Conservation (phyloP, 2,113 vertebrate genomes). For the Corynorhinus townsendii region DNA sequence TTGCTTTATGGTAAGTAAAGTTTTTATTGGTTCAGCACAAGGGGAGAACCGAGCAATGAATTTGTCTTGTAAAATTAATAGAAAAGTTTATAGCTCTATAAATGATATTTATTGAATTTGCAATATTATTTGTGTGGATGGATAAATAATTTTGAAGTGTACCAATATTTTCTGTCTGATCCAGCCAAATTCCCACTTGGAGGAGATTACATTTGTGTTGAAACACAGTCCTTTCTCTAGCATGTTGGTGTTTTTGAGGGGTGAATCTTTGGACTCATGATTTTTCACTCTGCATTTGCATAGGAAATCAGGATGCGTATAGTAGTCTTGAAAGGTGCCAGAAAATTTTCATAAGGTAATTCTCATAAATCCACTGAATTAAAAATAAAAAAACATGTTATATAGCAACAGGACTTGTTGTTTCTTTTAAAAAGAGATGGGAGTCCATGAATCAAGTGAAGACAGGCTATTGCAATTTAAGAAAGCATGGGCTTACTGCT, state of each 20-base stretch:
- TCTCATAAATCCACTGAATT: background rate
- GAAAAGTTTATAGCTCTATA: constrained; percentile 14
- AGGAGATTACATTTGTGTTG: background rate
- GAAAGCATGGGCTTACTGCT: background rate
- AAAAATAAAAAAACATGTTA: constrained; percentile 7
- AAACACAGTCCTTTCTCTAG: background rate
- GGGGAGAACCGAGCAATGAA: background rate
- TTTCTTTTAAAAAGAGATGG: background rate
- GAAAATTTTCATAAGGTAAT: constrained; percentile 12
- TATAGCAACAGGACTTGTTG: background rate
- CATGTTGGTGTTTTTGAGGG: background rate
- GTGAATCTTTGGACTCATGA: background rate
- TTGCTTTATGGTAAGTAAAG: background rate
- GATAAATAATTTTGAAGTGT: constrained; percentile 18
- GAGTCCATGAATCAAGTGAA: background rate
- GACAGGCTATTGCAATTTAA: background rate
- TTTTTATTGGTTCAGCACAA: background rate
- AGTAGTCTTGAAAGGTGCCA: background rate
- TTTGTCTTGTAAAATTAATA: constrained; percentile 42
- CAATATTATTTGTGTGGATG: background rate
- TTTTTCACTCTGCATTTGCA: background rate
- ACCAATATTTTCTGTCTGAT: background rate
- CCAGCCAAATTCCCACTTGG: background rate
- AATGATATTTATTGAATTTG: background rate
- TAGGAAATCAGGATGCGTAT: background rate